Evolutionary conservation across 2,113 vertebrate species (phyloP), one percentile per base, ranked within the genome.

Genomic region (Trinectes maculatus): DNA sequence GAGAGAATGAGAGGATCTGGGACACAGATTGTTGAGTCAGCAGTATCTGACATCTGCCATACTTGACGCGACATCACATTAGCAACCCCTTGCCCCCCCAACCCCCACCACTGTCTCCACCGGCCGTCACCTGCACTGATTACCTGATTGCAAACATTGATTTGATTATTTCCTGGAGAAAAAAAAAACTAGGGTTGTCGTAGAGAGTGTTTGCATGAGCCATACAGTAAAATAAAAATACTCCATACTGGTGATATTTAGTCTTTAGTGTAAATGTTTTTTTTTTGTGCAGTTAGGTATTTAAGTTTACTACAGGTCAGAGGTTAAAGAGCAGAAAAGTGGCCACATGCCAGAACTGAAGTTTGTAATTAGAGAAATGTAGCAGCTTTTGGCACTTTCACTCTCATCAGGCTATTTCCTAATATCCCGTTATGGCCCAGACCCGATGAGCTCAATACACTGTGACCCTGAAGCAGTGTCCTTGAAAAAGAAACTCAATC

Each of bases 71-170:
- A 77, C 76, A 59, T 82, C 85, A 56, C 71, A 77, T 89, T 87
- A 85, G 72, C 80, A 29, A 10, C 73, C 74, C 55, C 62, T 19
- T 25, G 16, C 74, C 73, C 58, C 60, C 12, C 89, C n/a, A n/a
- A n/a, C n/a, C 44, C 73, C 59, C 87, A 55, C 47, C 49, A 1
- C 47, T 61, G 31, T 29, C 8, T 15, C 67, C 75, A 7, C 78
- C 61, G 88, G 75, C 82, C 48, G 76, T 80, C 90, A 64, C 85
- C 19, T 5, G 5, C 85, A 82, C 91, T 88, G 92, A 93, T 93
- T 92, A 86, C 81, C 86, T 85, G 88, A 92, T 94, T 93, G 91
- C 82, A 87, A 59, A 72, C 87, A 94, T 90, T 85, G 90, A 89
- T 91, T 92, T 82, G 77, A 83, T 92, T 89, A 86, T 89, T 91